A percentile compares a stretch with the other conserved stretches of the same genome.
Conservation (phyloP, 2,888 invertebrate genomes). For the Amphipyra berbera region DNA sequence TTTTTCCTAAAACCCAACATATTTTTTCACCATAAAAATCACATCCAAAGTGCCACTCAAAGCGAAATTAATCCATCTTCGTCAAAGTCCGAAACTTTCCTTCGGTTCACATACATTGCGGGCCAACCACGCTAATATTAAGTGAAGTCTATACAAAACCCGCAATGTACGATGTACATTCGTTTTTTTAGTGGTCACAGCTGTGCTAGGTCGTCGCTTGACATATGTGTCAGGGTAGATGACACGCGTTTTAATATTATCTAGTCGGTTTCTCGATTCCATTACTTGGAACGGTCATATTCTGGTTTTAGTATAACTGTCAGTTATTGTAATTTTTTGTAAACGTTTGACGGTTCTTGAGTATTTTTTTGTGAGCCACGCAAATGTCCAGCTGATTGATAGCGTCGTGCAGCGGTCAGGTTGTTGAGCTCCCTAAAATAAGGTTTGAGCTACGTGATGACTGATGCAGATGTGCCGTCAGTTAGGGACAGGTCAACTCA, state of each 20-base stretch:
- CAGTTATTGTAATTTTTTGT: too few species aligned
- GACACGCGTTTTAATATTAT: conserved; percentile 60
- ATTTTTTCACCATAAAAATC: conserved; percentile 45
- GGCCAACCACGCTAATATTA: neutral
- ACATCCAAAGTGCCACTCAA: conserved; percentile 38
- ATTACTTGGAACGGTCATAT: conserved; percentile 44
- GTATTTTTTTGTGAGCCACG: too few species aligned
- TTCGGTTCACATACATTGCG: conserved; percentile 25
- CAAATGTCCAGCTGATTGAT: too few species aligned
- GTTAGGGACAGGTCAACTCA: too few species aligned
- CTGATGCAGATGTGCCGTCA: too few species aligned
- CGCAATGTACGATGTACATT: conserved; percentile 32
- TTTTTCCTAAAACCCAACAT: too few species aligned
- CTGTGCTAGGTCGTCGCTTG: conserved; percentile 36
- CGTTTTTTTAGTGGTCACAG: conserved; percentile 42
- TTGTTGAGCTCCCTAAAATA: too few species aligned
- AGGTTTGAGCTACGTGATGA: too few species aligned
- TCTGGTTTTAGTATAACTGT: conserved; percentile 22
- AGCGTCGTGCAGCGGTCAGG: too few species aligned
- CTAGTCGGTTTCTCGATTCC: conserved; percentile 41
- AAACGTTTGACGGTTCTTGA: too few species aligned
- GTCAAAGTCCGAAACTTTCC: conserved; percentile 14
- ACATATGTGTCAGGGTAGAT: conserved; percentile 53
- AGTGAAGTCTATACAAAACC: conserved; percentile 12
- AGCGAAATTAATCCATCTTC: conserved; percentile 52